Conservation (phyloP, 2,888 invertebrate genomes). For the Melieria picta region DNA sequence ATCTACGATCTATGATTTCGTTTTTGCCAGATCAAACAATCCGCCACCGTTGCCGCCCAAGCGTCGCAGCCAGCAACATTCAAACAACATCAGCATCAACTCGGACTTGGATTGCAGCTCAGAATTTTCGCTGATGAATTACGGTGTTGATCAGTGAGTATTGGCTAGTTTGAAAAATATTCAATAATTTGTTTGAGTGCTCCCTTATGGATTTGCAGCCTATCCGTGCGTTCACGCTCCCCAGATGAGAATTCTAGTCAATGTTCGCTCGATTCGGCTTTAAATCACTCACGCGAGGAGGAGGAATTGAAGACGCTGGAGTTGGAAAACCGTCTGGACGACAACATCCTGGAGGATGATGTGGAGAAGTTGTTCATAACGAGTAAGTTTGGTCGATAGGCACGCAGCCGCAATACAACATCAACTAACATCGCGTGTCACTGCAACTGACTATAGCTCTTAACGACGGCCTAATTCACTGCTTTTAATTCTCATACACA, state of each 20-base stretch:
- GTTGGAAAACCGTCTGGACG: slow-evolving; percentile 67
- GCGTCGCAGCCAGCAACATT: slow-evolving; percentile 69
- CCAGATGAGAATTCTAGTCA: slow-evolving; percentile 77
- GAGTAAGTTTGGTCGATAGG: slow-evolving; percentile 55
- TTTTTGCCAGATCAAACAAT: slow-evolving; percentile 64
- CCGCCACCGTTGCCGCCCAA: slow-evolving; percentile 85
- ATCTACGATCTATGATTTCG: background rate
- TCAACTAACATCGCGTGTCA: too few species aligned
- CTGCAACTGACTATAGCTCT: too few species aligned
- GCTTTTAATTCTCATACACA: background rate
- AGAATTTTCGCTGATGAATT: slow-evolving; percentile 72
- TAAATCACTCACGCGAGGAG: slow-evolving; percentile 88
- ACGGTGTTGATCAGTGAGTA: slow-evolving; percentile 71
- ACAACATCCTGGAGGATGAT: slow-evolving; percentile 56
- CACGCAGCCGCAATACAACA: too few species aligned
- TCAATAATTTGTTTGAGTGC: background rate
- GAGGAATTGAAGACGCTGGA: slow-evolving; percentile 74
- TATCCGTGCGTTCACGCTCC: slow-evolving; percentile 80
- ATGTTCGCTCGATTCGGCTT: slow-evolving; percentile 85
- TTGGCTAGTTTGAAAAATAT: background rate
- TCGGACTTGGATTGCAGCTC: slow-evolving; percentile 61
- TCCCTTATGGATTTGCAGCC: slow-evolving; percentile 52
- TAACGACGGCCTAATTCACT: too few species aligned
- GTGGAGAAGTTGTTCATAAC: slow-evolving; percentile 55
- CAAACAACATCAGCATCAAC: slow-evolving; percentile 59